A percentile compares a stretch with the other conserved stretches of the same genome.
phyloP scores from a whole-genome alignment of 2,113 vertebrate genomes.

The Asarcornis scutulata region DNA sequence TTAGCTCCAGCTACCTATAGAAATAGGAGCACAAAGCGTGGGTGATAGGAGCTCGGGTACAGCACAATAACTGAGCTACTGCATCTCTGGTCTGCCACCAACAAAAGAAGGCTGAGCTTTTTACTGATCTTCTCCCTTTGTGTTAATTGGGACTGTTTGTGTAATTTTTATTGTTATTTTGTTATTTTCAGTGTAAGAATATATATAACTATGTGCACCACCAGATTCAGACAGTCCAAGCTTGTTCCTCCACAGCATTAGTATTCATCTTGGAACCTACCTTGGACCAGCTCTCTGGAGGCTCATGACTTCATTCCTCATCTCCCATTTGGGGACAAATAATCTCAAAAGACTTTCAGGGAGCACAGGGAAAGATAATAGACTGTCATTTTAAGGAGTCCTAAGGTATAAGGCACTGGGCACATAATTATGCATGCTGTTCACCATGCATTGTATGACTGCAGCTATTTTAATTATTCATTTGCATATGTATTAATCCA shows the following conservation, averaged over 20 bases:
- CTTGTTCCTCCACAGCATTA: not conserved
- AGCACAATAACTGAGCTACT: accelerated
- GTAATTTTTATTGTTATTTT: not conserved
- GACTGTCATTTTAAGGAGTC: not conserved
- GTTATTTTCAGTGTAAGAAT: not conserved
- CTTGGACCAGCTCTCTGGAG: not conserved
- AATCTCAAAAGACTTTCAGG: not conserved
- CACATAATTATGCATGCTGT: not conserved
- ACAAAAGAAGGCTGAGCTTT: not conserved
- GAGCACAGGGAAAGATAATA: not conserved
- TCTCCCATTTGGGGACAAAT: not conserved
- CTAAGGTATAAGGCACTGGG: not conserved
- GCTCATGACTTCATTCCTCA: not conserved
- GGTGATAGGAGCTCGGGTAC: not conserved
- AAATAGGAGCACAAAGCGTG: not conserved
- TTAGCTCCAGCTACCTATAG: not conserved
- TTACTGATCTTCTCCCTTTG: not conserved
- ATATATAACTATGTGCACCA: not conserved
- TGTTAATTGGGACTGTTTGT: not conserved
- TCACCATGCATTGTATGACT: not conserved
- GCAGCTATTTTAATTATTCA: not conserved
- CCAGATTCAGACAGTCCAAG: not conserved
- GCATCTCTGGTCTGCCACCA: not conserved
- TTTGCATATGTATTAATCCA: slow-evolving; percentile 40
- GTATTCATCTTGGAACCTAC: not conserved